These are phyloP conservation scores for Abrostola triplasia DNA, from an alignment of 2,888 invertebrate species.

Conservation along the genomic window DNA sequence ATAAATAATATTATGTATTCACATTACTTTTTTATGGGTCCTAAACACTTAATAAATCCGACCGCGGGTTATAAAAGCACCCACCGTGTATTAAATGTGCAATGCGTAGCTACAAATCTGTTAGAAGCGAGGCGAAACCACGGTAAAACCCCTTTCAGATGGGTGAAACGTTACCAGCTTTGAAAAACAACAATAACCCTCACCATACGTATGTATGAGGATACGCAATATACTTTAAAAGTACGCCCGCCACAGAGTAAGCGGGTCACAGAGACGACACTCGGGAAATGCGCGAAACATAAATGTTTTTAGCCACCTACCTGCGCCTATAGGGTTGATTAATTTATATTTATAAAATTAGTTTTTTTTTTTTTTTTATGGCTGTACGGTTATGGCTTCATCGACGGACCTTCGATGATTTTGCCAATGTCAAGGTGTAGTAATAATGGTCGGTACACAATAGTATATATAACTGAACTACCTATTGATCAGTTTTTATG, in stretches of 20 bases:
- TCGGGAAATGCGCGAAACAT: neutral
- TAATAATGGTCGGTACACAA: too few species aligned
- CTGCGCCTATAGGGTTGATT: too few species aligned
- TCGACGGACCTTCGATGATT: too few species aligned
- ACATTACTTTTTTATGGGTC: constrained; percentile 84
- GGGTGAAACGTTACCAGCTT: constrained; percentile 76
- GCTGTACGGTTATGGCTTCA: too few species aligned
- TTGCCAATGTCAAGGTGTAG: too few species aligned
- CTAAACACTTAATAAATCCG: constrained; percentile 82
- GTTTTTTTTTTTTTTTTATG: too few species aligned
- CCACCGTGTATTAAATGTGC: constrained; percentile 68
- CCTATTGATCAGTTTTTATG: too few species aligned
- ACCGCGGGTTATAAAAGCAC: constrained; percentile 74
- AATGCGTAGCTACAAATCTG: constrained; percentile 75
- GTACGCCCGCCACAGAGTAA: constrained; percentile 69
- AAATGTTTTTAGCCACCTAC: constrained; percentile 4
- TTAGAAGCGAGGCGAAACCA: constrained; percentile 69
- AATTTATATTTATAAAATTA: too few species aligned
- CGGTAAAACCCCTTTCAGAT: constrained; percentile 75
- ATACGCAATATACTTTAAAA: constrained; percentile 85
- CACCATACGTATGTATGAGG: constrained; percentile 79
- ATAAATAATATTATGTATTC: constrained; percentile 66
- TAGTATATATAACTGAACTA: too few species aligned
- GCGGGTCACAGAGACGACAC: constrained; percentile 55
- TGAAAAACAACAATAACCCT: constrained; percentile 86